Evolutionary conservation across 1,140 invertebrate genomes (phyloP), one percentile per base, ranked within the genome.

Genomic region (Drosophila varians): DNA sequence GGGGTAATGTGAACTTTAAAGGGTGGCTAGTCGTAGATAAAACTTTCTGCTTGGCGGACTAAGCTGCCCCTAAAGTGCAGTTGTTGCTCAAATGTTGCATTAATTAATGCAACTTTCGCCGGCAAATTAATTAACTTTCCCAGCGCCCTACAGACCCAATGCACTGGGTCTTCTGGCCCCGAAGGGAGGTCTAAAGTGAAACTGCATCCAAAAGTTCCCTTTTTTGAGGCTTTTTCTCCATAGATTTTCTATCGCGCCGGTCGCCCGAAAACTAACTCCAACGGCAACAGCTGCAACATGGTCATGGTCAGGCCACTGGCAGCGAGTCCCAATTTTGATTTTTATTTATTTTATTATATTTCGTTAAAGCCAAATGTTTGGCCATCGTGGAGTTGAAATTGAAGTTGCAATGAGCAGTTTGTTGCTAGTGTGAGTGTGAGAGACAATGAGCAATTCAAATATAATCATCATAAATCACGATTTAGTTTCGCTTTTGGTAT

Each of bases 401-500:
- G 26, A n/a, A 40, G 54, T 12, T 23, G 45, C 34, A 38, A 2
- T 38, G 12, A 14, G 34, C n/a, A 47, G 45, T 26, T 4, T 45
- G 11, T n/a, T n/a, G n/a, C n/a, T n/a, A 12, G 43, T 25, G 42
- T n/a, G 16, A 48, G 61, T 65, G 62, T 65, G 34, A 65, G 62
- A 65, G 25, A 65, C 62, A 65, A 65, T 65, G 58, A 51, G 60
- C 48, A 72, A 72, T 72, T 72, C 68, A 72, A 72, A 72, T 72
- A 72, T 72, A 72, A 72, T 72, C 69, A 72, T 72, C 56, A 72
- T 72, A 72, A 72, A 72, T 72, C 69, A 72, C 69, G 69, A 72
- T 72, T 72, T 72, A 72, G 69, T 72, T 72, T 72, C 69, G 69
- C 68, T 62, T 72, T 72, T 72, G 16, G 21, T 21, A 54, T 68